These are phyloP conservation scores for Eolophus roseicapilla DNA, from an alignment of 2,113 vertebrate genomes.

Conservation along the genomic window DNA sequence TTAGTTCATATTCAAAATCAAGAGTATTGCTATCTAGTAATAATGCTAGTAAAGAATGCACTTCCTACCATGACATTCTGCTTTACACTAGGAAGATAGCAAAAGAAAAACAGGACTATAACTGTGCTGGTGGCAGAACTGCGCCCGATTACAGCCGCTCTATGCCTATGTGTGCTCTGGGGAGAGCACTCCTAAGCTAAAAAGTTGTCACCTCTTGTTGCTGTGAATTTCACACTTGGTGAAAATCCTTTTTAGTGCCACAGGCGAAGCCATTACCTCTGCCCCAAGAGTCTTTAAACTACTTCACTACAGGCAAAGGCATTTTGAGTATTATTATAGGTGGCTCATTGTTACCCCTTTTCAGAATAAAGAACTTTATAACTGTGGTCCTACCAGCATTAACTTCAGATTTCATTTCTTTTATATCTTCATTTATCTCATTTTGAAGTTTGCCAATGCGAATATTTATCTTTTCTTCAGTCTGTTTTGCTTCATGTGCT, in stretches of 20 bases:
- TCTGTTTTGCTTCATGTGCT: constrained; percentile 51
- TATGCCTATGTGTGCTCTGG: neutral
- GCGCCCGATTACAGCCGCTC: fast-evolving
- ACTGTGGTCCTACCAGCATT: constrained; percentile 72
- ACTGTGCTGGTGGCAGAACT: neutral
- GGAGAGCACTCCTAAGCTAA: neutral
- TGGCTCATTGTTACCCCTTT: neutral
- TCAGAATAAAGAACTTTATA: neutral
- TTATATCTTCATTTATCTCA: constrained; percentile 74
- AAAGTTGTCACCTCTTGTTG: neutral
- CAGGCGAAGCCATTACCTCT: neutral
- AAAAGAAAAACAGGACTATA: neutral
- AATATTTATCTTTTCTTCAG: constrained; percentile 74
- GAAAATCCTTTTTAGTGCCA: neutral
- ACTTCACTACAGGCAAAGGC: neutral
- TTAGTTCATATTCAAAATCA: neutral
- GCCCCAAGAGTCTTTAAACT: neutral
- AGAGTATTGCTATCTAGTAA: neutral
- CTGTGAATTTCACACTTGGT: neutral
- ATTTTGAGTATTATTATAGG: neutral
- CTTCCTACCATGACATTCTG: neutral
- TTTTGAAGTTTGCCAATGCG: constrained; percentile 73
- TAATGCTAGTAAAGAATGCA: neutral
- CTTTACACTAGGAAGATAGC: neutral
- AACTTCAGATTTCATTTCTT: constrained; percentile 78